A percentile compares a stretch with the other conserved stretches of the same genome.
phyloP scores from a whole-genome alignment of 2,888 invertebrate species.

The Elgonia sp. region DNA sequence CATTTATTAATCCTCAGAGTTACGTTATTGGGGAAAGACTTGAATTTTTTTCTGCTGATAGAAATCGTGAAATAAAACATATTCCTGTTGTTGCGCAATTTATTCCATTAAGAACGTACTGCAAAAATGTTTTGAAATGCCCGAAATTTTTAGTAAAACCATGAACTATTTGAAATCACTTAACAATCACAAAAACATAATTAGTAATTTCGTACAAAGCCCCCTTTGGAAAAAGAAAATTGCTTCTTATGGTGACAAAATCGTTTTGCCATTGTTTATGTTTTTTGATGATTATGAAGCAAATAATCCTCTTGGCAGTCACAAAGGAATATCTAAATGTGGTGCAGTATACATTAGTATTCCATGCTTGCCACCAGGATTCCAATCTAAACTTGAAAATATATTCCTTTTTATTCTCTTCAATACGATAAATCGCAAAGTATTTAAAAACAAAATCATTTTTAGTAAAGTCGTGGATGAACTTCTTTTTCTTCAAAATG shows the following conservation, averaged over 20 bases:
- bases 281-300: conserved; percentile 78
- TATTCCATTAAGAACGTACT: background rate
- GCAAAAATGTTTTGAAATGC: background rate
- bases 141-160: background rate
- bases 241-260: conserved; percentile 39
- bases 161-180: background rate
- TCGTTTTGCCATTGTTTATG: conserved; percentile 74
- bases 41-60: background rate
- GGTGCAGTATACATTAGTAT: conserved; percentile 74
- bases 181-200: background rate
- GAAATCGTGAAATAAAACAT: background rate
- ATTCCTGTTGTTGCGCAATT: background rate
- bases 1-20: background rate
- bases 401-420: conserved; percentile 76
- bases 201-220: background rate
- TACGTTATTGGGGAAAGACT: background rate
- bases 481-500: conserved; percentile 63
- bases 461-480: conserved; percentile 74
- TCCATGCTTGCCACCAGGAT: conserved; percentile 70
- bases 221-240: background rate
- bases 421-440: conserved; percentile 73
- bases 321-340: conserved; percentile 77
- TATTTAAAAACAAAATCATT: conserved; percentile 66
- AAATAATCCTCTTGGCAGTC: conserved; percentile 76
- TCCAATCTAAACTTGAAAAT: conserved; percentile 74